Conservation (phyloP, 2,797 vertebrate genomes). For the Potorous gilbertii region DNA sequence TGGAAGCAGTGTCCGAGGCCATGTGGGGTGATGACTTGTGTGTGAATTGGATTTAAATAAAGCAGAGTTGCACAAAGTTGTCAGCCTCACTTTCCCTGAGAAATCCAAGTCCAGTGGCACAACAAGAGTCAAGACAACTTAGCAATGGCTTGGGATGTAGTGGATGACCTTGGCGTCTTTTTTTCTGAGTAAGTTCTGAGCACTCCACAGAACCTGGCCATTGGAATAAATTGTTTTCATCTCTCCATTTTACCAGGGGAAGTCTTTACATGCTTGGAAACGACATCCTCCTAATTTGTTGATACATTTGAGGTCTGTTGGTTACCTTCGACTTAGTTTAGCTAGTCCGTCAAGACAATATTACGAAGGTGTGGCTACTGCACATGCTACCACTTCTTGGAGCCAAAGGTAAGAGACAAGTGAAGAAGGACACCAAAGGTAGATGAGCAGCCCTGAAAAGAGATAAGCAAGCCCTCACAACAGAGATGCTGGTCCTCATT, state of each 20-base stretch:
- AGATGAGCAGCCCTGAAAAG: neutral
- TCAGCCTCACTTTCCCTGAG: too few relatives aligned
- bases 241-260: neutral
- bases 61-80: too few relatives aligned
- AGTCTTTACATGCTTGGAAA: neutral
- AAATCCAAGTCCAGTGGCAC: neutral
- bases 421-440: too few relatives aligned
- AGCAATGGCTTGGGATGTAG: neutral
- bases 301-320: neutral
- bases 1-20: too few relatives aligned
- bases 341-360: neutral
- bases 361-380: neutral
- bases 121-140: neutral
- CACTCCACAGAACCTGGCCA: too few relatives aligned
- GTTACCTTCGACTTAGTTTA: neutral
- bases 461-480: neutral
- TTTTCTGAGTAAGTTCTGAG: neutral
- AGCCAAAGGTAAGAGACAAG: too few relatives aligned
- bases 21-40: too few relatives aligned
- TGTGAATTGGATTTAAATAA: too few relatives aligned
- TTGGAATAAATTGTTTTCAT: too few relatives aligned
- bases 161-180: neutral
- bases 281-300: neutral
- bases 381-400: too few relatives aligned
- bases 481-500: neutral